These are phyloP conservation scores for Chelmon rostratus DNA, from an alignment of 2,797 vertebrate genomes.

Conservation along the genomic window DNA sequence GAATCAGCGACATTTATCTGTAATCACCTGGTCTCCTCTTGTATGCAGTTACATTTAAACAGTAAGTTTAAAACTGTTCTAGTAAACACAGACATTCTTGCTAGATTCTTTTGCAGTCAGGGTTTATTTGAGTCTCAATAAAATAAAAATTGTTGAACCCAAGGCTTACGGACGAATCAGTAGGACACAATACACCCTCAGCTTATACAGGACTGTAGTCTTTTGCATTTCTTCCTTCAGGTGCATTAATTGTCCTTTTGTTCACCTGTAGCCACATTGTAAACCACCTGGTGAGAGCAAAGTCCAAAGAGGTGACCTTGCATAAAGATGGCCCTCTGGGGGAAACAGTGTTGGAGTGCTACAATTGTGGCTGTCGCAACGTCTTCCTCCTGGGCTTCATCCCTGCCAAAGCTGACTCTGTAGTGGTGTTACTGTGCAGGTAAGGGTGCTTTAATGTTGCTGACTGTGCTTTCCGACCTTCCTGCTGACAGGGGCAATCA, in stretches of 20 bases:
- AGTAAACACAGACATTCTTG: too few relatives aligned
- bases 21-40: not conserved
- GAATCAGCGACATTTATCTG: not conserved
- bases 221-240: slow-evolving; percentile 4
- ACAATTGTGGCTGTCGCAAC: slow-evolving; percentile 97
- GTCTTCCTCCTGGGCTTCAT: slow-evolving; percentile 98
- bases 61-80: too few relatives aligned
- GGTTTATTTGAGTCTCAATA: slow-evolving; percentile 1
- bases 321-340: slow-evolving; percentile 97
- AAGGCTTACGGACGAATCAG: not conserved
- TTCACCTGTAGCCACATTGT: slow-evolving; percentile 92
- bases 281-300: slow-evolving; percentile 96
- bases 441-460: slow-evolving; percentile 57
- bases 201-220: not conserved
- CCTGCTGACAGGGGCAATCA: not conserved
- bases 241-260: slow-evolving; percentile 26
- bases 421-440: slow-evolving; percentile 97
- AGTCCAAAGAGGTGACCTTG: slow-evolving; percentile 97
- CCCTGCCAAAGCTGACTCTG: slow-evolving; percentile 96
- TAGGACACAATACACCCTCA: not conserved
- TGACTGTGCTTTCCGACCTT: not conserved
- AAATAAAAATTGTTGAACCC: not conserved
- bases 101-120: not conserved
- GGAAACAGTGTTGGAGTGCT: slow-evolving; percentile 97
- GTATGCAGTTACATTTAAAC: not conserved